Evolutionary conservation across 2,888 invertebrate genomes (phyloP), one percentile per base, ranked within the genome.

Genomic region (Leptopilina drosophilae): DNA sequence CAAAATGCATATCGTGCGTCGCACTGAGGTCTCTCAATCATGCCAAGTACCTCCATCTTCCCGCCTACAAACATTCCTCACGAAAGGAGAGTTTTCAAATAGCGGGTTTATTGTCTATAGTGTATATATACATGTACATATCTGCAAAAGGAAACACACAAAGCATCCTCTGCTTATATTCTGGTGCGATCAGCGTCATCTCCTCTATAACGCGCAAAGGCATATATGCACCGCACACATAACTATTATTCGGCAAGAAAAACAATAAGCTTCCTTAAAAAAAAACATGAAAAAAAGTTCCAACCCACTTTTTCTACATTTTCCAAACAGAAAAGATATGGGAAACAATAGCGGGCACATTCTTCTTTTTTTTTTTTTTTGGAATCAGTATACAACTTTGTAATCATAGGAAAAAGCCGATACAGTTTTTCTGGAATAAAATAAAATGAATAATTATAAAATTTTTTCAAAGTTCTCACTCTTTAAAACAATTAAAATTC

Each of bases 1-100:
- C 80, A 77, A 79, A 67, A 77, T 80, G 84, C 81, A 82, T 83
- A 84, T 84, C 84, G 81, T 84, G 85, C 81, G 67, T 84, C 82
- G 33, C 33, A 82, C 83, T 85, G 77, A 81, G 81, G 82, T 85
- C 80, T 86, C 82, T 86, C 86, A 87, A 88, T 88, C 88, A 87
- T 84, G 86, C 86, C 85, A 87, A 88, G 88, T 87, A 85, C 85
- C 85, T 84, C 83, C 78, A 82, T 79, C 84, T 82, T 80, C 78
- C 33, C 77, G 78, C 84, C 77, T 81, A 75, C 82, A 67, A 49
- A 78, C 78, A 78, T 69, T 77, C 66, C 77, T 65, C 64, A 78
- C 69, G 76, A n/a, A 73, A 56, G 53, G 56, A 14, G 56, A 14
- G 56, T 73, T 73, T 69, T 73, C 53, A 26, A 73, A 49, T 56